phyloP scores from a whole-genome alignment of 2,113 vertebrate genomes.

The Amblyornis subalaris region DNA sequence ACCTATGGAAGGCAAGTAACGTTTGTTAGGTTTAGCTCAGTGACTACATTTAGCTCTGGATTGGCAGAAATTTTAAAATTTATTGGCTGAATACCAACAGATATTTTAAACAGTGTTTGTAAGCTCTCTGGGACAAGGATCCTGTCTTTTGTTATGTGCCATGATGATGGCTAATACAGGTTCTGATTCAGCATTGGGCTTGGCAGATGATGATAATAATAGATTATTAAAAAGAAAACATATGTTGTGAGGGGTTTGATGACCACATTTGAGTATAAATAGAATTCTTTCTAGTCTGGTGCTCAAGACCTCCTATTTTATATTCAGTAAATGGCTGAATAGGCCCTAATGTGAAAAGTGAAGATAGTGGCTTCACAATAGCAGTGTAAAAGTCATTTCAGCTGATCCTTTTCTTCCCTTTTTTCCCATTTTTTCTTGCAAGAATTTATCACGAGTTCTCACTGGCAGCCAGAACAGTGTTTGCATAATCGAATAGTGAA shows the following conservation, averaged over 20 bases:
- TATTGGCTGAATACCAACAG: neutral
- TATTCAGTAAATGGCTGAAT: neutral
- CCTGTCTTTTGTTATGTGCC: neutral
- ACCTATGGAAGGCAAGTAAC: neutral
- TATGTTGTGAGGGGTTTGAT: neutral
- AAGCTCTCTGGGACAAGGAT: neutral
- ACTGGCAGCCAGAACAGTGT: neutral
- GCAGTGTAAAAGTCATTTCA: neutral
- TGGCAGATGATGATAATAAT: neutral
- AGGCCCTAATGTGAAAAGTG: neutral
- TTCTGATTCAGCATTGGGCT: neutral
- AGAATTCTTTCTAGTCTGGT: neutral
- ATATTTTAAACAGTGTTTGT: neutral
- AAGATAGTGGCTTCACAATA: neutral
- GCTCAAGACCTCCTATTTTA: neutral
- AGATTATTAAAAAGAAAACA: neutral
- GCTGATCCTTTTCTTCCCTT: neutral
- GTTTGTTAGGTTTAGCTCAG: neutral
- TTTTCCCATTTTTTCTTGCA: neutral
- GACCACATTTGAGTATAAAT: neutral
- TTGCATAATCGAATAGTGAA: neutral
- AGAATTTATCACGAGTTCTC: neutral
- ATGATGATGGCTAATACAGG: neutral
- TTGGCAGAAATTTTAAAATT: neutral
- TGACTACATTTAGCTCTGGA: neutral